A percentile compares a stretch with the other conserved stretches of the same genome.
Conservation (phyloP, 2,797 vertebrate genomes). For the Numenius phaeopus region DNA sequence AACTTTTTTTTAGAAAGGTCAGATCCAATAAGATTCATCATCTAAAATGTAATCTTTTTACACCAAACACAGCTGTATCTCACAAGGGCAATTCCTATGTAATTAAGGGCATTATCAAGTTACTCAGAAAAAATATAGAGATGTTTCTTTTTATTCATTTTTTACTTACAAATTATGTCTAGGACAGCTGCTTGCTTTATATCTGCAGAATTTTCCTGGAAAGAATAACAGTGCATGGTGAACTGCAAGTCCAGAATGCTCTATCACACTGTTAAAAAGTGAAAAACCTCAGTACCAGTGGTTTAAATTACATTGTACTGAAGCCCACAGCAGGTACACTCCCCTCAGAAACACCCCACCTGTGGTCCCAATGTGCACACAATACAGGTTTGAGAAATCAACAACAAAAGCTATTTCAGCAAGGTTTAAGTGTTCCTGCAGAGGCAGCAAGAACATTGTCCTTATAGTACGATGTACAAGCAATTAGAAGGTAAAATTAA, state of each 20-base stretch:
- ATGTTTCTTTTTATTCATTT: background rate
- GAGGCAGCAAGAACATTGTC: background rate
- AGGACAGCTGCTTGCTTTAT: constrained; percentile 86
- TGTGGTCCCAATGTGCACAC: background rate
- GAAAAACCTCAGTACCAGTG: background rate
- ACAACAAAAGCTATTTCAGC: fast-evolving
- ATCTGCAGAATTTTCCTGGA: constrained; percentile 83
- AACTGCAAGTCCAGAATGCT: background rate
- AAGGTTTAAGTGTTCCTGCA: background rate
- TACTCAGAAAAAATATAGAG: background rate
- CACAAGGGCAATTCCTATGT: background rate
- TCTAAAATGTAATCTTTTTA: background rate
- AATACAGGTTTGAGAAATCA: background rate
- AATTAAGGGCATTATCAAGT: background rate
- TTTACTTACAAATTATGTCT: constrained; percentile 91
- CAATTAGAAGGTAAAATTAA: background rate
- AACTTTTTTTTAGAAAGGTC: background rate
- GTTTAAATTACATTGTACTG: background rate
- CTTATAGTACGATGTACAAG: background rate
- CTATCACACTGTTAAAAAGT: background rate
- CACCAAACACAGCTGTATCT: background rate
- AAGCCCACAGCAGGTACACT: fast-evolving
- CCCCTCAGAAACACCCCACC: background rate
- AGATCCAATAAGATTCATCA: background rate
- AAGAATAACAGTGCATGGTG: background rate